Conservation (phyloP, 1,140 invertebrate genomes). For the Drosophila yakuba region DNA sequence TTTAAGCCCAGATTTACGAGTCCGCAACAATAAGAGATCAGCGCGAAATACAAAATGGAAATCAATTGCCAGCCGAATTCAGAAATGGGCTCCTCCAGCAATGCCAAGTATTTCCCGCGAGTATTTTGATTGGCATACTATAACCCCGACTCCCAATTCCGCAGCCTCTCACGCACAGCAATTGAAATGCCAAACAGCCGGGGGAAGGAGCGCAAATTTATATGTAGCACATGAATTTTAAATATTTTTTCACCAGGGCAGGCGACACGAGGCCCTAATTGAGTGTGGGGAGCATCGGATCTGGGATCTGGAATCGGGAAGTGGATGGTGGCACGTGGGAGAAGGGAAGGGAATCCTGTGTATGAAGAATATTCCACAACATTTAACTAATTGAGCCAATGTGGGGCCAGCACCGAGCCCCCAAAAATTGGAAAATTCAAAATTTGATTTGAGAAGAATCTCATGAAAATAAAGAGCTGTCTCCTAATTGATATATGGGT, state of each 20-base stretch:
- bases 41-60: slow-evolving; percentile 52
- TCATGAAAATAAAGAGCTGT: slow-evolving; percentile 29
- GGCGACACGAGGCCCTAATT: slow-evolving; percentile 74
- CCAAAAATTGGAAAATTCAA: slow-evolving; percentile 53
- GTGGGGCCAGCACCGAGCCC: slow-evolving; percentile 9
- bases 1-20: slow-evolving; percentile 50
- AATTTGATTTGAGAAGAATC: slow-evolving; percentile 63
- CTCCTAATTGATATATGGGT: slow-evolving; percentile 59
- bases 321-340: background rate
- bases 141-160: background rate
- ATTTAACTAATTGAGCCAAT: slow-evolving; percentile 76
- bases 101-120: slow-evolving; percentile 77
- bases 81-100: slow-evolving; percentile 53
- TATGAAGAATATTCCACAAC: slow-evolving; percentile 78
- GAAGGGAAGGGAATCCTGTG: slow-evolving; percentile 14
- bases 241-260: slow-evolving; percentile 74
- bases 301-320: too few species aligned
- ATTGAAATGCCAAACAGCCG: slow-evolving; percentile 71
- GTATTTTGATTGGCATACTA: slow-evolving; percentile 79
- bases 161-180: slow-evolving; percentile 50
- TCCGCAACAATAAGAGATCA: slow-evolving; percentile 10
- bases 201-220: slow-evolving; percentile 18
- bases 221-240: slow-evolving; percentile 77
- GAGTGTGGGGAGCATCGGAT: slow-evolving; percentile 29
- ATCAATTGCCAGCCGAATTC: slow-evolving; percentile 66